Evolutionary conservation across 23 tunicate genomes (phyloP).

Genomic region (Phallusia fumigata): DNA sequence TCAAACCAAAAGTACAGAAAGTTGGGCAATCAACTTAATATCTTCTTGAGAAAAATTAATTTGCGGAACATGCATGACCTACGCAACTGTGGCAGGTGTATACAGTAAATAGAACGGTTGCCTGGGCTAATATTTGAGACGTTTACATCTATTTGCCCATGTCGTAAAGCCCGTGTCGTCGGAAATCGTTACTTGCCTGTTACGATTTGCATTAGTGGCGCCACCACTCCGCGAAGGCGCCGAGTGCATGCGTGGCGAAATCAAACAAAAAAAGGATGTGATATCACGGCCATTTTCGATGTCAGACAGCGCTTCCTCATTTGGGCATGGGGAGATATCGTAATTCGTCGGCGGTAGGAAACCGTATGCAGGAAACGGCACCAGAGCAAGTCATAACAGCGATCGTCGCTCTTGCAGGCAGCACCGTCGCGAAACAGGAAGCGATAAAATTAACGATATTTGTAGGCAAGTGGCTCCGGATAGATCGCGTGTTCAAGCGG

Average conservation of each 20-base stretch:
- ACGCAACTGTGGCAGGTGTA: constrained; percentile 12
- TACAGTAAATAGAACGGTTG: background rate
- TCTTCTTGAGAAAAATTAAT: no score
- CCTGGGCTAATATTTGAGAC: constrained; percentile 9
- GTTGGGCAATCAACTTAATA: no score
- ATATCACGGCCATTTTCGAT: constrained; percentile 13
- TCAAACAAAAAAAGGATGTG: constrained; percentile 12
- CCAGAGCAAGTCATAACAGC: background rate
- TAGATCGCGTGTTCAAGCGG: constrained; percentile 10
- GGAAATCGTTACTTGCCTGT: constrained; percentile 14
- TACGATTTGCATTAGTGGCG: constrained; percentile 9
- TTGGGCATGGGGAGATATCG: constrained; percentile 10
- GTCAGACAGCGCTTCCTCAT: constrained; percentile 12
- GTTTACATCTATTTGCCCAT: background rate
- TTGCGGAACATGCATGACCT: background rate
- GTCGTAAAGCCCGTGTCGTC: background rate
- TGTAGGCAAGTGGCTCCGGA: constrained; percentile 9
- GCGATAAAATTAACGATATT: constrained; percentile 19
- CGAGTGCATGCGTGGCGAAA: constrained; percentile 10
- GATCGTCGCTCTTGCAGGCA: background rate
- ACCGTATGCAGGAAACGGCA: constrained; percentile 11
- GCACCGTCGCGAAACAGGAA: constrained; percentile 15
- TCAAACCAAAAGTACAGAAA: no score
- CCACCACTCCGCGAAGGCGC: background rate
- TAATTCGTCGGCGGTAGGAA: constrained; percentile 6